A percentile compares a stretch with the other conserved stretches of the same genome.
These are phyloP conservation scores for Tetragonula clypearis DNA, from an alignment of 1,140 invertebrate species.

Conservation along the genomic window DNA sequence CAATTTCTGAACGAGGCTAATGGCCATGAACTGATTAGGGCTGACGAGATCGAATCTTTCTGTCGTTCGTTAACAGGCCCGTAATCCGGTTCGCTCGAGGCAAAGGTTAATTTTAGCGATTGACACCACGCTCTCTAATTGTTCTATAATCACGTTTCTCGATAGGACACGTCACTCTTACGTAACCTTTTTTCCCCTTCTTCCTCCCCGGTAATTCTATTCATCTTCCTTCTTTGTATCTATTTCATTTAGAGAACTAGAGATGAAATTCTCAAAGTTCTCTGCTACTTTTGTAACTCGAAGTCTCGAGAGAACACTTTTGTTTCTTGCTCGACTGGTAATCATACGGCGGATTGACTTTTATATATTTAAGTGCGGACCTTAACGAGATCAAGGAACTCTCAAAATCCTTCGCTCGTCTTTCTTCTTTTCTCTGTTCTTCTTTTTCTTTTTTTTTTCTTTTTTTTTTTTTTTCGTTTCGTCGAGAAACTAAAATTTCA, in stretches of 20 bases:
- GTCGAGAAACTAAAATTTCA: too few relatives aligned
- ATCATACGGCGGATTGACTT: background rate
- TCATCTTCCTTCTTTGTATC: too few relatives aligned
- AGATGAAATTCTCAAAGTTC: too few relatives aligned
- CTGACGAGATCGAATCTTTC: conserved; percentile 12
- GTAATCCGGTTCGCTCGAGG: conserved; percentile 1
- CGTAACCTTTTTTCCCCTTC: background rate
- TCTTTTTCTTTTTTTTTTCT: too few relatives aligned
- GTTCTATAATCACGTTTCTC: conserved; percentile 32
- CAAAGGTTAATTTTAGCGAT: conserved; percentile 48
- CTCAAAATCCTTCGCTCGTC: too few relatives aligned
- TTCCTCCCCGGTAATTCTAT: background rate
- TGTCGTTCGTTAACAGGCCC: conserved; percentile 23
- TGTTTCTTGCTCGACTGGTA: background rate
- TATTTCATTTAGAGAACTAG: too few relatives aligned
- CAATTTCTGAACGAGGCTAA: conserved; percentile 14
- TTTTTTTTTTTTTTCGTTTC: too few relatives aligned
- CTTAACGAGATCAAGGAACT: too few relatives aligned
- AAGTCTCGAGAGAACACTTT: background rate
- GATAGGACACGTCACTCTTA: background rate
- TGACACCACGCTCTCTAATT: conserved; percentile 12
- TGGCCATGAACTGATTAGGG: conserved; percentile 51
- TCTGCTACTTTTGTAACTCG: too few relatives aligned
- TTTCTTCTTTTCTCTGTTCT: too few relatives aligned
- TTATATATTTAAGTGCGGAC: too few relatives aligned